A percentile compares a stretch with the other conserved stretches of the same genome.
Conservation (phyloP, 2,113 vertebrate genomes). For the Limanda limanda region DNA sequence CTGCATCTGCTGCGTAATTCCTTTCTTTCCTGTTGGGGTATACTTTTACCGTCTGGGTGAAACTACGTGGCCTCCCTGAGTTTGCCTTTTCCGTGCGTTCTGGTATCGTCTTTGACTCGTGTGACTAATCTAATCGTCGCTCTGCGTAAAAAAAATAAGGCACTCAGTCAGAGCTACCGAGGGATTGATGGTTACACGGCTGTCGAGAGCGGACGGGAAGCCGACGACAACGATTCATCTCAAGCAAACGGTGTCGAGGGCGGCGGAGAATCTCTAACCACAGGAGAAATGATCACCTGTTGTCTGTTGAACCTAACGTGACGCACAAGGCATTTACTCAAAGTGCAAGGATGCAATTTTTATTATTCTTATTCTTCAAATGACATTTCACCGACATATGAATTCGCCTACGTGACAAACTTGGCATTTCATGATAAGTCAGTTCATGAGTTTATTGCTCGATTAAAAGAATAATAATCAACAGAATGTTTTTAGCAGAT, state of each 20-base stretch:
- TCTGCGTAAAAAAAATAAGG: neutral
- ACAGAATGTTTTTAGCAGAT: too few species aligned
- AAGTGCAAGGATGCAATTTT: neutral
- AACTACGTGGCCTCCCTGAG: constrained; percentile 13
- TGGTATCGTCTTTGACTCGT: constrained; percentile 18
- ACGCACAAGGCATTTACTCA: neutral
- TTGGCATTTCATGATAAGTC: neutral
- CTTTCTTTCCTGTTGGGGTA: constrained; percentile 16
- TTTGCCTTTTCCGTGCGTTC: constrained; percentile 21
- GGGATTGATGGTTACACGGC: constrained; percentile 4
- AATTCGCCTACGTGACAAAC: neutral
- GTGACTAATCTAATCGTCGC: constrained; percentile 17
- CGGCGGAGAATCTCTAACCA: neutral
- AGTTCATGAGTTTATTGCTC: neutral
- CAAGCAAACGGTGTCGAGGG: neutral
- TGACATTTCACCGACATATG: neutral
- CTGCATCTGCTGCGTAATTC: constrained; percentile 48
- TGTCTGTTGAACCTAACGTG: neutral
- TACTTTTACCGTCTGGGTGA: constrained; percentile 25
- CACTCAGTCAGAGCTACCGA: neutral
- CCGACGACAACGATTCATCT: constrained; percentile 6
- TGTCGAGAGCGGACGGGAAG: neutral
- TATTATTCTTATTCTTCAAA: neutral
- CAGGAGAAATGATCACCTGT: neutral
- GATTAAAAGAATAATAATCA: too few species aligned